These are phyloP conservation scores for Lytechinus variegatus DNA, from an alignment of 35 echinoderm and acorn worm species.

Conservation along the genomic window DNA sequence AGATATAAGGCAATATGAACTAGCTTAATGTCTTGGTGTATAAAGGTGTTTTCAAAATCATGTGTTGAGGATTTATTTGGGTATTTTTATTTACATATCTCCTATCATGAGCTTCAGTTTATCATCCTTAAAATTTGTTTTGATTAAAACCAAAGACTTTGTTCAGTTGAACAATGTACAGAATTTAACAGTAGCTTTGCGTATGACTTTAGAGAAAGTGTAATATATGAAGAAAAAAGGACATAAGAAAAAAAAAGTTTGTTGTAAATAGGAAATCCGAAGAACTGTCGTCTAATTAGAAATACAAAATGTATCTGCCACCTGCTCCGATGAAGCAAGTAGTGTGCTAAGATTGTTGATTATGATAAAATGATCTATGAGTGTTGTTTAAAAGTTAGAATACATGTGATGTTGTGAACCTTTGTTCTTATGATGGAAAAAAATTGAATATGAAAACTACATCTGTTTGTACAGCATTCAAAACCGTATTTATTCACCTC, in stretches of 20 bases:
- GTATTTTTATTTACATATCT: background rate
- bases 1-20: background rate
- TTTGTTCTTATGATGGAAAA: background rate
- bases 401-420: background rate
- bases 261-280: background rate
- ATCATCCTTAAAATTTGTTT: background rate
- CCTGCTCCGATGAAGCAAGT: background rate
- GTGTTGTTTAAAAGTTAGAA: background rate
- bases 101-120: background rate
- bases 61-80: background rate
- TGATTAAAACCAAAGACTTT: constrained; percentile 13
- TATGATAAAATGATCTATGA: background rate
- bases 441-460: background rate
- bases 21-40: background rate
- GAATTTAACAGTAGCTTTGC: background rate
- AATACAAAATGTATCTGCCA: background rate
- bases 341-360: background rate
- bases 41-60: background rate
- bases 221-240: background rate
- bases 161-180: background rate
- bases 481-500: background rate
- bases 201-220: background rate
- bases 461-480: background rate
- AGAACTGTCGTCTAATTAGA: background rate
- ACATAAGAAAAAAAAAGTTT: background rate